Evolutionary conservation across 2,888 invertebrate genomes (phyloP).

Genomic region (Pristionchus japonicus): DNA sequence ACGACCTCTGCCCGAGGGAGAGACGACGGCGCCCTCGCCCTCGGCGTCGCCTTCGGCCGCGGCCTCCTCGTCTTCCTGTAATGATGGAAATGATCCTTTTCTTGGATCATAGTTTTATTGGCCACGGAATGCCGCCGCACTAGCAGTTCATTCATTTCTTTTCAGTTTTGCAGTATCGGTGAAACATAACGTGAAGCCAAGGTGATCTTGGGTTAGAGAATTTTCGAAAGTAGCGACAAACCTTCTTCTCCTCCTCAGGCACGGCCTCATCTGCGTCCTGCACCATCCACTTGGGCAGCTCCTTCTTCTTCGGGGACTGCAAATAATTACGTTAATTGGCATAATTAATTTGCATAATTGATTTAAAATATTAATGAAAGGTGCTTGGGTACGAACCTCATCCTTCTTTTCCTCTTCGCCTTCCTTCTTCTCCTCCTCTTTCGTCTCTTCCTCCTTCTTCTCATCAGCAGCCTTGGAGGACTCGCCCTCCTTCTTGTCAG

Average conservation of each 20-base stretch:
- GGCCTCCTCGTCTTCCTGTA: conserved; percentile 10
- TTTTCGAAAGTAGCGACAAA: neutral
- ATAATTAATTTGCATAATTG: neutral
- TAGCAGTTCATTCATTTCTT: no score
- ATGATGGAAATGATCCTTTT: no score
- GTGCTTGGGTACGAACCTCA: neutral
- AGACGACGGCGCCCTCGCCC: conserved; percentile 38
- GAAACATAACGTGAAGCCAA: no score
- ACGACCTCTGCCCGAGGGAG: neutral
- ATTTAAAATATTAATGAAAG: no score
- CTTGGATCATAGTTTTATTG: no score
- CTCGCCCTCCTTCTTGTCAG: conserved; percentile 36
- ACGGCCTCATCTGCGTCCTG: conserved; percentile 56
- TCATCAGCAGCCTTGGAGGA: neutral
- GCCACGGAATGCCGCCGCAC: no score
- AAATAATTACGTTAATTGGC: neutral
- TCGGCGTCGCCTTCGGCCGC: neutral
- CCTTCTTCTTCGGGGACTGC: conserved; percentile 53
- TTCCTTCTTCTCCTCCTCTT: conserved; percentile 48
- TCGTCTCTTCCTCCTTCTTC: conserved; percentile 21
- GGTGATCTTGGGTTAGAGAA: no score
- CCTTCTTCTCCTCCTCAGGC: conserved; percentile 54
- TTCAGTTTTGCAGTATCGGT: no score
- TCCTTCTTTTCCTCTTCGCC: conserved; percentile 47
- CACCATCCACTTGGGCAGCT: conserved; percentile 61